Base-by-base conservation (phyloP, 1,140 invertebrate genomes). In the Drosophila miranda region DNA sequence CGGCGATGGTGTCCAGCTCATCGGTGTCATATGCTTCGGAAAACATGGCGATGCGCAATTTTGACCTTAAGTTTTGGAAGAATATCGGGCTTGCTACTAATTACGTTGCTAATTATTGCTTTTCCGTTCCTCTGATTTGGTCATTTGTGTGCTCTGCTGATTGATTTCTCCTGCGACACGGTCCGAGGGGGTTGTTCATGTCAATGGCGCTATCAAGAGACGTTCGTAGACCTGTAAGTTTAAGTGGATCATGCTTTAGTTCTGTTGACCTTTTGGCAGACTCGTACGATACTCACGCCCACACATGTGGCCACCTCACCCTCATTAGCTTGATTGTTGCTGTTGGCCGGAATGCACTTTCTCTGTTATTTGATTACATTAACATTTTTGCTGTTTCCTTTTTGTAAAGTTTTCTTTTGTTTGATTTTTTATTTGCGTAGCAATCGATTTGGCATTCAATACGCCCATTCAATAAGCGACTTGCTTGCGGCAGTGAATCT, bases 1-100 rank as follows among this genome's bases (percentile, higher is more conserved):
- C 92, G 66, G 92, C 92, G 76, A 94, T 92, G 53, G 93, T 94
- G 91, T 94, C 94, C 89, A 94, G 91, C 89, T 94, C 93, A 69
- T 93, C 93, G 45, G 92, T 73, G 46, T 90, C 89, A 50, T 78
- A 62, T 0, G 54, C 45, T 26, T 93, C 92, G 44, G 92, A 93
- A 89, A 93, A 92, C 93, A 93, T 93, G 67, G 34, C 34, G 11
- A 38, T 41, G 46, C 2, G 44, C 46, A 21, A 42, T 30, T 30
- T 54, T 48, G 4, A 38, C 34, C 34, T 38, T 38, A 11, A 13
- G 3, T 38, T 38, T 38, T 54, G 63, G 19, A 74, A 56, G 72
- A 51, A 34, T 21, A 8, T 13, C 6, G 26, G 23, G 49, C 14
- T 46, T 45, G 14, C 21, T 30, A 21, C 38, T 56, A 14, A 34